These are phyloP conservation scores for Drosophila trapezifrons DNA, from an alignment of 1,140 invertebrate genomes.

Conservation along the genomic window DNA sequence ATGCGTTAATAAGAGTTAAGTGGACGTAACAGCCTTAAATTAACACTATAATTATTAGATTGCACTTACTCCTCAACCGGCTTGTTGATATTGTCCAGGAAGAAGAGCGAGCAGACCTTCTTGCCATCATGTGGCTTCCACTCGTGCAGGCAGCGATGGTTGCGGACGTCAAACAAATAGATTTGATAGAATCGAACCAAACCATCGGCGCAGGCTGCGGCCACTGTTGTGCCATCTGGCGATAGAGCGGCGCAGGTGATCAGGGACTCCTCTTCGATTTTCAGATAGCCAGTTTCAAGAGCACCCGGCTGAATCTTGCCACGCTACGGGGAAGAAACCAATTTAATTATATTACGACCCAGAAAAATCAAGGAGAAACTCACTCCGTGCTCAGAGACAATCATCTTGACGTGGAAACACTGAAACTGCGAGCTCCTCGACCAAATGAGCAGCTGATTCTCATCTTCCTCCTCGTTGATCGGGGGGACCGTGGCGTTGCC, in stretches of 20 bases:
- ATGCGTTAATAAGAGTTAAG: too few species aligned
- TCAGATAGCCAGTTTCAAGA: constrained; percentile 86
- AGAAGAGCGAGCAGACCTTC: constrained; percentile 93
- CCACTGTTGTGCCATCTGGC: constrained; percentile 96
- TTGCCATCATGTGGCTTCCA: constrained; percentile 95
- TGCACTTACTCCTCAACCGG: constrained; percentile 91
- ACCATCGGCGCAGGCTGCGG: constrained; percentile 94
- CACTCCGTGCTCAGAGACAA: constrained; percentile 74
- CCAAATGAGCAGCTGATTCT: constrained; percentile 91
- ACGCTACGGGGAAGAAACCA: constrained; percentile 29
- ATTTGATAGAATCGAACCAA: constrained; percentile 96
- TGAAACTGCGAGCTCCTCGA: constrained; percentile 88
- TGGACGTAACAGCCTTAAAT: too few species aligned
- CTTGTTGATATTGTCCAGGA: constrained; percentile 95
- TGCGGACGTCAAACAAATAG: constrained; percentile 86
- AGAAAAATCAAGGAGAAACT: constrained; percentile 1
- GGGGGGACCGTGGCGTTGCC: constrained; percentile 85
- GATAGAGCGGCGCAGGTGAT: constrained; percentile 95
- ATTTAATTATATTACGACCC: background rate
- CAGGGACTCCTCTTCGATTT: constrained; percentile 89
- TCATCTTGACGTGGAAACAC: constrained; percentile 75
- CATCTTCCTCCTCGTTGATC: constrained; percentile 87
- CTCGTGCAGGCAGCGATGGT: constrained; percentile 92
- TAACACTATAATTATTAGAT: too few species aligned
- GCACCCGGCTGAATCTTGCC: constrained; percentile 82